These are phyloP conservation scores for Drosophila falleni DNA, from an alignment of 2,888 invertebrate genomes.

Conservation along the genomic window DNA sequence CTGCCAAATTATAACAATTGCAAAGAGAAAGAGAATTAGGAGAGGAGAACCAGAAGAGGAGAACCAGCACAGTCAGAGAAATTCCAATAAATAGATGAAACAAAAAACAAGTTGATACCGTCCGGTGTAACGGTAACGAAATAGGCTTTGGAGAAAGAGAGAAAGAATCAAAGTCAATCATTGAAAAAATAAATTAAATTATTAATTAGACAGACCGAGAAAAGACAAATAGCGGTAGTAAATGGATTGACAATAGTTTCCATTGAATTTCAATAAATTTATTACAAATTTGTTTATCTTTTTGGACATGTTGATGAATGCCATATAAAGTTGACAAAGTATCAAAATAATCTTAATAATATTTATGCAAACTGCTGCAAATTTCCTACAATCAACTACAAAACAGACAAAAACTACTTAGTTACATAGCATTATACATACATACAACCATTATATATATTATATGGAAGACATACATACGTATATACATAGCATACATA, in stretches of 20 bases:
- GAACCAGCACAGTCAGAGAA: background rate
- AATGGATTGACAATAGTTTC: slow-evolving; percentile 1
- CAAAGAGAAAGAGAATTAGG: background rate
- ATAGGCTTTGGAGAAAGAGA: background rate
- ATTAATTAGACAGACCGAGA: background rate
- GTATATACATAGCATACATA: slow-evolving; percentile 1
- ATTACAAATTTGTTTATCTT: slow-evolving; percentile 9
- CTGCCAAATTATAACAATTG: background rate
- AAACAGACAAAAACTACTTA: slow-evolving; percentile 38
- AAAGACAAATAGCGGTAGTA: background rate
- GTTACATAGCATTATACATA: slow-evolving; percentile 24
- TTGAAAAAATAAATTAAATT: slow-evolving; percentile 11
- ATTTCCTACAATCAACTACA: slow-evolving; percentile 71
- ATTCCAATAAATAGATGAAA: slow-evolving; percentile 1
- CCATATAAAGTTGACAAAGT: slow-evolving; percentile 3
- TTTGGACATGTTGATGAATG: slow-evolving; percentile 9
- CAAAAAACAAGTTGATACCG: slow-evolving; percentile 51
- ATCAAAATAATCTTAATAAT: slow-evolving; percentile 23
- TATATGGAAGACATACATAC: slow-evolving; percentile 5
- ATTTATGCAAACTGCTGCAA: slow-evolving; percentile 54
- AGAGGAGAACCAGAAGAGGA: slow-evolving; percentile 1
- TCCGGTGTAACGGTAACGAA: slow-evolving; percentile 54
- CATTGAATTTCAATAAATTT: background rate
- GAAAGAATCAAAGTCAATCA: slow-evolving; percentile 43
- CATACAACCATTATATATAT: slow-evolving; percentile 8